Percentiles rank a stretch among this genome's conserved stretches.
These are phyloP conservation scores for Leucophora obtusa DNA, from an alignment of 2,888 invertebrate genomes.

Conservation along the genomic window DNA sequence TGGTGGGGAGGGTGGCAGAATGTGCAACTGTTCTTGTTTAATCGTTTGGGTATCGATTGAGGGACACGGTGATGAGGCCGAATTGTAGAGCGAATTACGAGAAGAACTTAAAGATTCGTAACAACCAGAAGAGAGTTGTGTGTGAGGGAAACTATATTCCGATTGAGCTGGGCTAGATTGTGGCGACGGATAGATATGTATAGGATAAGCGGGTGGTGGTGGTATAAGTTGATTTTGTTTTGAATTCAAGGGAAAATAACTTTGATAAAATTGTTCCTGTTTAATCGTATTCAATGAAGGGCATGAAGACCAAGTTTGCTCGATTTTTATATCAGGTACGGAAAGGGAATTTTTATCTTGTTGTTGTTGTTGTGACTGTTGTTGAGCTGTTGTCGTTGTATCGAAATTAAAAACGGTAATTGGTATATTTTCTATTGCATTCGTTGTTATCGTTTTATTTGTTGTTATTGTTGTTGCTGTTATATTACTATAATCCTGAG, in stretches of 20 bases:
- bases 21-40: constrained; percentile 78
- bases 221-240: constrained; percentile 70
- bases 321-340: constrained; percentile 76
- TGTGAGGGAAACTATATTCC: constrained; percentile 69
- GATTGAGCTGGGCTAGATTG: constrained; percentile 76
- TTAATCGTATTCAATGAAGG: constrained; percentile 65
- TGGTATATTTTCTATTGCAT: constrained; percentile 69
- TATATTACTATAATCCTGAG: constrained; percentile 76
- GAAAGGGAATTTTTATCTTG: constrained; percentile 42
- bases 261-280: constrained; percentile 64
- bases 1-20: constrained; percentile 82
- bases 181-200: constrained; percentile 75
- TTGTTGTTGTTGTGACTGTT: constrained; percentile 19
- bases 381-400: constrained; percentile 15
- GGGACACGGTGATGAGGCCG: constrained; percentile 74
- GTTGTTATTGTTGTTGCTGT: constrained; percentile 71
- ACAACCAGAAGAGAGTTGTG: constrained; percentile 65
- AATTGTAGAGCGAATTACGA: constrained; percentile 64
- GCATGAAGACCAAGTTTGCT: constrained; percentile 73
- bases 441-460: constrained; percentile 25
- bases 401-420: constrained; percentile 69
- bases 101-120: constrained; percentile 73
- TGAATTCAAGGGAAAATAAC: constrained; percentile 54
- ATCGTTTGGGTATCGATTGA: constrained; percentile 76
- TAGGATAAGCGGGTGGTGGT: constrained; percentile 73